A percentile compares a stretch with the other conserved stretches of the same genome.
Evolutionary conservation across 2,888 invertebrate species (phyloP).

Genomic region (Bedellia somnulentella): DNA sequence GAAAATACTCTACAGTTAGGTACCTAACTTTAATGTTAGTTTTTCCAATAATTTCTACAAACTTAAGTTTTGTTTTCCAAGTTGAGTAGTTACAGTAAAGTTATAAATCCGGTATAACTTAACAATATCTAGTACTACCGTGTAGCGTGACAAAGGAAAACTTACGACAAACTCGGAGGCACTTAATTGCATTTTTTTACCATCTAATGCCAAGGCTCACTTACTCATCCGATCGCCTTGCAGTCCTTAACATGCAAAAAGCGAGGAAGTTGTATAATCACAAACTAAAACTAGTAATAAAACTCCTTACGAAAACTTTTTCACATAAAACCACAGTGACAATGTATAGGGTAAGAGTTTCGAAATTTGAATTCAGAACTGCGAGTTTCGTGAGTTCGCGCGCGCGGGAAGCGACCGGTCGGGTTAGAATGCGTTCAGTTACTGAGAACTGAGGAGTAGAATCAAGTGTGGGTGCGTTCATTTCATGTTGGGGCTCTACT

Average conservation of each 20-base stretch:
- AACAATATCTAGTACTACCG: slow-evolving; percentile 21
- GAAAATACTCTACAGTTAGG: not conserved
- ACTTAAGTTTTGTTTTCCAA: not conserved
- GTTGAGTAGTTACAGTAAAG: slow-evolving; percentile 7
- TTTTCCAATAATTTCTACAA: not conserved
- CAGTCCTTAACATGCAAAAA: slow-evolving; percentile 47
- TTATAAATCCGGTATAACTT: slow-evolving; percentile 40
- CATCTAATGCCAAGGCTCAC: slow-evolving; percentile 53
- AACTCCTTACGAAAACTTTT: slow-evolving; percentile 18
- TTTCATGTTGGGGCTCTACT: slow-evolving; percentile 13
- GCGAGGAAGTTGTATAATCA: slow-evolving; percentile 29
- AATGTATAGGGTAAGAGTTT: slow-evolving; percentile 8
- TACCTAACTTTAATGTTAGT: not conserved
- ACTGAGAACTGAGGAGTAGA: no score
- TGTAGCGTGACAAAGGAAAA: slow-evolving; percentile 51
- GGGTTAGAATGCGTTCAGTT: slow-evolving; percentile 20
- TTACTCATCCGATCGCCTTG: slow-evolving; percentile 52
- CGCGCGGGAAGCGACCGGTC: slow-evolving; percentile 5
- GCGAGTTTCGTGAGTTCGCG: slow-evolving; percentile 17
- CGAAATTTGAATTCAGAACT: not conserved
- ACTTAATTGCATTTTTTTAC: slow-evolving; percentile 54
- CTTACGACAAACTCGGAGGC: slow-evolving; percentile 33
- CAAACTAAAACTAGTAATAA: slow-evolving; percentile 31
- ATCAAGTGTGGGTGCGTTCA: slow-evolving; percentile 12
- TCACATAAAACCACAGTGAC: slow-evolving; percentile 22